Evolutionary conservation across 2,888 invertebrate species (phyloP), one percentile per base, ranked within the genome.

Genomic region (Allophyes oxyacanthae): DNA sequence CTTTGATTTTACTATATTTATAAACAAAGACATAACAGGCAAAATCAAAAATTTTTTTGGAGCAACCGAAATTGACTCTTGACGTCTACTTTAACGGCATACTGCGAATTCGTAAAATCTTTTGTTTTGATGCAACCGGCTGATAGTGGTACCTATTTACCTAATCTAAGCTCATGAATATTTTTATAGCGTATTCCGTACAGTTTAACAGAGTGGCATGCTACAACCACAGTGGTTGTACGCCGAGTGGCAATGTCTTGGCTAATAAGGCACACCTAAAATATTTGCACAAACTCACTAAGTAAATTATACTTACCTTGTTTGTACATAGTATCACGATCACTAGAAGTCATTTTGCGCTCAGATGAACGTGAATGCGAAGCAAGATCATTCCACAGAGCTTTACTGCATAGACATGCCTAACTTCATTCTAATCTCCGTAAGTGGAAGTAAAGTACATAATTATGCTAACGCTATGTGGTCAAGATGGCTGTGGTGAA

Each of bases 241-340:
- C 45, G 40, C 38, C 57, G 54, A 54, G 46, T 59, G 58, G 42
- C 52, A 46, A 60, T 28, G 51, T 60, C 38, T 59, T 43, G 46
- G 42, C 45, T 45, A 28, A 28, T 28, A 64, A 76, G 75, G 59
- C 77, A 71, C 77, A 72, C 75, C 79, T 79, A 72, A 77, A 79
- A 73, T 75, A 77, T 78, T 78, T 74, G 67, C 68, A 64, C 42
- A 33, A 61, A 56, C 64, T 65, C 62, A 60, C 40, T 61, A 51
- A 61, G 69, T 69, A 75, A 73, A 72, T 61, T 65, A 66, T 64
- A 69, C 60, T 60, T 66, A 56, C 77, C 75, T 73, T 72, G 75
- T 81, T 81, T 78, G 72, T 71, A 66, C 70, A 75, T 78, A 75
- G 64, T 68, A 70, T 75, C 73, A 77, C 74, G 77, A 77, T 74